phyloP scores from a whole-genome alignment of 2,797 vertebrate species.

The Enteromius anoplus region DNA sequence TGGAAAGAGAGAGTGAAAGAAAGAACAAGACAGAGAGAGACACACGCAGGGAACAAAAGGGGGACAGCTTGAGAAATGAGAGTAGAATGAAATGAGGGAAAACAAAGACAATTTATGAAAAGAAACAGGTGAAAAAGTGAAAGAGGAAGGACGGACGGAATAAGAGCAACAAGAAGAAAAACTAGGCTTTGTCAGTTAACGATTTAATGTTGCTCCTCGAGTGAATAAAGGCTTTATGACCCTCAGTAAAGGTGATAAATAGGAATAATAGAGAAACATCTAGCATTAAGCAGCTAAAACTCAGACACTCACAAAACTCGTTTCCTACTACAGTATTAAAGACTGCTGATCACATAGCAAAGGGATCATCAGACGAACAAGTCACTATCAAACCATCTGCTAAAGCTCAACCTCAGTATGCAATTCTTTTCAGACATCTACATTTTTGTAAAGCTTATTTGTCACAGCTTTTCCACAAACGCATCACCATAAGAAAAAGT shows the following conservation, averaged over 20 bases:
- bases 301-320: background rate
- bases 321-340: background rate
- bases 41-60: background rate
- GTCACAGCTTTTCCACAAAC: background rate
- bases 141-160: background rate
- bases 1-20: slow-evolving; percentile 21
- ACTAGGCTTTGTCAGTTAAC: background rate
- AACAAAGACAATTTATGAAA: background rate
- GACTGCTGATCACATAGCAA: slow-evolving; percentile 3
- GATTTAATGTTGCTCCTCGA: slow-evolving; percentile 38
- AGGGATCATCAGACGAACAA: slow-evolving; percentile 10
- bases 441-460: slow-evolving; percentile 3
- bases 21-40: background rate
- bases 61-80: slow-evolving; percentile 31
- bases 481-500: slow-evolving; percentile 15
- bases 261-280: slow-evolving; percentile 36
- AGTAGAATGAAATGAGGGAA: background rate
- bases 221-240: slow-evolving; percentile 48
- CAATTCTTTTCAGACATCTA: slow-evolving; percentile 21
- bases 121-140: background rate
- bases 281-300: background rate
- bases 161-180: slow-evolving; percentile 1
- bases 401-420: slow-evolving; percentile 26
- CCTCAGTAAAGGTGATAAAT: slow-evolving; percentile 46
- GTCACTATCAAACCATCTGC: slow-evolving; percentile 28